Evolutionary conservation across 2,113 vertebrate species (phyloP), one percentile per base, ranked within the genome.

Genomic region (Gnathonemus longibarbis): DNA sequence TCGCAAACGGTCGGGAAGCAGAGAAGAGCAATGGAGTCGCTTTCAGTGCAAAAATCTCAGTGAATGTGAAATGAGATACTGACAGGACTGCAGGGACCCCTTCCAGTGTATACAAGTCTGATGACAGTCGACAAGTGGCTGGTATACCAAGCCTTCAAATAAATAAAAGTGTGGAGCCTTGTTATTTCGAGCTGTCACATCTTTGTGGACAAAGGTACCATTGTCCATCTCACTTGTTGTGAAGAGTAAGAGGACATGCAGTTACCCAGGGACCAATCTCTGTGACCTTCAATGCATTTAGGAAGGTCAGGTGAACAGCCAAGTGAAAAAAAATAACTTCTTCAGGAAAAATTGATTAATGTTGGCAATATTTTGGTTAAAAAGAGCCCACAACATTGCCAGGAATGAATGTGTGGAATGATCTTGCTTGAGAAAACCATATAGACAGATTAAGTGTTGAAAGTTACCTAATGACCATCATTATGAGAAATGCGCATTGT

Each of bases 71-170:
- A 91, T 91, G 91, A 89, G 93, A 92, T 93, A 94, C 93, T 94
- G 94, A 94, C 94, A 94, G 88, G 89, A 92, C 93, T 92, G 91
- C 90, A 91, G 91, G 92, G 91, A 92, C 92, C 92, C 94, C 94
- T 92, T 92, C 93, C 89, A 87, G 89, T 48, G 89, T 90, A 87
- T 90, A 92, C 90, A 90, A 92, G 90, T 92, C 90, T 92, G 92
- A 94, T 93, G 94, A 94, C 94, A 93, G 92, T 48, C 92, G 90
- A 94, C 91, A 95, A 92, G 92, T 93, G 94, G 93, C 90, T 91
- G 42, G 93, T 92, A 91, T 93, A 93, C 92, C 93, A 48, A 39
- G 89, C 85, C 49, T 77, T 80, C 49, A 53, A 85, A 88, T 87
- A 88, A 90, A 90, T 87, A 90, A 90, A 90, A 48, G 27, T 13